Evolutionary conservation across 2,797 vertebrate genomes (phyloP).

Genomic region (Mionectes olivaceus): DNA sequence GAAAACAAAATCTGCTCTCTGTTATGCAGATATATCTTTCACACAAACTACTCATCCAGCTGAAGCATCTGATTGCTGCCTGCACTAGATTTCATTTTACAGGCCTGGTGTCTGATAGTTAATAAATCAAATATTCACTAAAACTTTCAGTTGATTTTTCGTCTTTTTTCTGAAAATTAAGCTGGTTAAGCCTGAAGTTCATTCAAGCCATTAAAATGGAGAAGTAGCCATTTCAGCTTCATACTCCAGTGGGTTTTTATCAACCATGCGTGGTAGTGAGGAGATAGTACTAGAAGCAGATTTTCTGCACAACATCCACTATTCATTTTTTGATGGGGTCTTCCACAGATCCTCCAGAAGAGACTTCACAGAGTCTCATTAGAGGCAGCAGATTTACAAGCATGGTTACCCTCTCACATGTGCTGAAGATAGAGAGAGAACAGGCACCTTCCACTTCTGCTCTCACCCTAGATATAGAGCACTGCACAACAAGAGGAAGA

Average conservation of each 20-base stretch:
- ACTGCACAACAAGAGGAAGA: not conserved
- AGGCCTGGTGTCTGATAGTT: not conserved
- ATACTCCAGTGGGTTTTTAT: not conserved
- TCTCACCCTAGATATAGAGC: not conserved
- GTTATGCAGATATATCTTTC: not conserved
- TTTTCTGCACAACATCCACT: not conserved
- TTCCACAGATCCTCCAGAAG: not conserved
- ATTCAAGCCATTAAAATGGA: not conserved
- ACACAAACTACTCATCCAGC: not conserved
- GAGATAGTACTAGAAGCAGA: not conserved
- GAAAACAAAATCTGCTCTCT: not conserved
- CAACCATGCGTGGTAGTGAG: not conserved
- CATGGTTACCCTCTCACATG: not conserved
- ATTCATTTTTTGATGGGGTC: not conserved
- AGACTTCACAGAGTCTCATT: not conserved
- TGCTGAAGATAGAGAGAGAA: accelerated
- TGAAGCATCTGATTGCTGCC: not conserved
- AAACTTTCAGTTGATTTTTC: constrained; percentile 7
- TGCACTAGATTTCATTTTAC: not conserved
- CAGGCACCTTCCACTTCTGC: not conserved
- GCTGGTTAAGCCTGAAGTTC: not conserved
- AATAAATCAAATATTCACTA: constrained; percentile 23
- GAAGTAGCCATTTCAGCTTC: not conserved
- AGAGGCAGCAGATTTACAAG: not conserved
- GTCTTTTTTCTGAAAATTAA: not conserved